These are phyloP conservation scores for Thunnus maccoyii DNA, from an alignment of 2,113 vertebrate species.

Conservation along the genomic window DNA sequence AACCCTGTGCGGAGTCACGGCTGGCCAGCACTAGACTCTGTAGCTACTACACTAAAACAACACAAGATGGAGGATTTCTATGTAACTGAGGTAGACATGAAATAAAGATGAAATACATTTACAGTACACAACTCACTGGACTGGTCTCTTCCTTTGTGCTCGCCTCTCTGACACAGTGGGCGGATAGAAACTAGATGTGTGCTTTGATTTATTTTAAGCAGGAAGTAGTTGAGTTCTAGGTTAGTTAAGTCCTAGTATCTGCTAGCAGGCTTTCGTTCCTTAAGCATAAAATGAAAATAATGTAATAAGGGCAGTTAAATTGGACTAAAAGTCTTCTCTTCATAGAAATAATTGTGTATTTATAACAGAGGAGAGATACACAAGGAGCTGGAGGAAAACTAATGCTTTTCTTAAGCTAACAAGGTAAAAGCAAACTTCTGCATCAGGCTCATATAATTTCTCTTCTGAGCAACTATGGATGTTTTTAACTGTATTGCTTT, in stretches of 20 bases:
- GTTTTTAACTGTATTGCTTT: too few relatives aligned
- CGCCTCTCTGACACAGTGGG: not conserved
- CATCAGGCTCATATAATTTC: not conserved
- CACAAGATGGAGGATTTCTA: constrained; percentile 77
- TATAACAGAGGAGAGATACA: not conserved
- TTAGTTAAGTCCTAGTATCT: not conserved
- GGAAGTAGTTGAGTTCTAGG: too few relatives aligned
- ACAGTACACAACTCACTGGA: constrained; percentile 68
- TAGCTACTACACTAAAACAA: constrained; percentile 72
- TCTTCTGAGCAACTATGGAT: not conserved
- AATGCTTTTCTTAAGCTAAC: not conserved
- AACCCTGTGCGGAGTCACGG: constrained; percentile 54
- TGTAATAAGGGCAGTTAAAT: not conserved
- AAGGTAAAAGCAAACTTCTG: not conserved
- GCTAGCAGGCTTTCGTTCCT: not conserved
- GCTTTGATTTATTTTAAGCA: not conserved
- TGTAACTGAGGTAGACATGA: constrained; percentile 80
- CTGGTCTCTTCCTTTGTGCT: constrained; percentile 50
- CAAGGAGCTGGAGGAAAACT: too few relatives aligned
- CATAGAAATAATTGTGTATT: not conserved
- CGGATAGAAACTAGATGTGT: not conserved
- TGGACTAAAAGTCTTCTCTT: not conserved
- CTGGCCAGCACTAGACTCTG: constrained; percentile 62
- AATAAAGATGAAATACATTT: constrained; percentile 82
- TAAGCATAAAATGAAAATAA: not conserved